Conservation (phyloP, 2,113 vertebrate species). For the Apodemus sylvaticus region DNA sequence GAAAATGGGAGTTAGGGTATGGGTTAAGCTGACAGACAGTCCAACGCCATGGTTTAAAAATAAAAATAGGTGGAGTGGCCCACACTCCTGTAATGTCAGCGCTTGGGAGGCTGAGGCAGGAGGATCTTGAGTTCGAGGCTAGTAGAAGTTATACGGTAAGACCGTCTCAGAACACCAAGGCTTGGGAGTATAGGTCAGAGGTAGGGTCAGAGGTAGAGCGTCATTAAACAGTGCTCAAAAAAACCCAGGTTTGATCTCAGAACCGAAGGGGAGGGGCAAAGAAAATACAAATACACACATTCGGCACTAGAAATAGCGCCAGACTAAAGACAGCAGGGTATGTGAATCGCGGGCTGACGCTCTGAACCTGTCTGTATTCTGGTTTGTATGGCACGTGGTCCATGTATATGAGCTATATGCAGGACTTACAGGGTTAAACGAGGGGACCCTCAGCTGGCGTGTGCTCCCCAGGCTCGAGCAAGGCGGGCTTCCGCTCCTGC, state of each 20-base stretch:
- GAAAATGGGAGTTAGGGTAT: background rate
- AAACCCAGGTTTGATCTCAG: background rate
- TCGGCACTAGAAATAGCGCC: background rate
- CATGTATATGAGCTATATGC: rapidly evolving
- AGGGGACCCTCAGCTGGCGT: rapidly evolving
- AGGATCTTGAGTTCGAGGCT: background rate
- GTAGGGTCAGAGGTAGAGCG: too few species aligned
- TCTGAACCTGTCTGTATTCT: too few species aligned
- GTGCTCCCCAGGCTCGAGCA: background rate
- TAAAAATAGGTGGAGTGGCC: background rate
- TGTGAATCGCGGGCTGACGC: too few species aligned
- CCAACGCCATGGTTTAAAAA: background rate
- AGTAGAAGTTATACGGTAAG: background rate
- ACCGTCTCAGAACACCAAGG: background rate
- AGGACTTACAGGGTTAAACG: background rate
- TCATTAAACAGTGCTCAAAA: background rate
- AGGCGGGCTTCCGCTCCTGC: background rate
- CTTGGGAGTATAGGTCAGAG: background rate
- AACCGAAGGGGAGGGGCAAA: background rate
- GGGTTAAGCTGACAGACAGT: background rate
- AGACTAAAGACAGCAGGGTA: background rate
- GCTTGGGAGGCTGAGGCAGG: background rate
- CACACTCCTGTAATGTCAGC: too few species aligned
- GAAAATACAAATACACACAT: background rate
- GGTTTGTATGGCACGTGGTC: background rate